phyloP scores from a whole-genome alignment of 2,797 vertebrate species.

The Rhabdophis nuchalis region DNA sequence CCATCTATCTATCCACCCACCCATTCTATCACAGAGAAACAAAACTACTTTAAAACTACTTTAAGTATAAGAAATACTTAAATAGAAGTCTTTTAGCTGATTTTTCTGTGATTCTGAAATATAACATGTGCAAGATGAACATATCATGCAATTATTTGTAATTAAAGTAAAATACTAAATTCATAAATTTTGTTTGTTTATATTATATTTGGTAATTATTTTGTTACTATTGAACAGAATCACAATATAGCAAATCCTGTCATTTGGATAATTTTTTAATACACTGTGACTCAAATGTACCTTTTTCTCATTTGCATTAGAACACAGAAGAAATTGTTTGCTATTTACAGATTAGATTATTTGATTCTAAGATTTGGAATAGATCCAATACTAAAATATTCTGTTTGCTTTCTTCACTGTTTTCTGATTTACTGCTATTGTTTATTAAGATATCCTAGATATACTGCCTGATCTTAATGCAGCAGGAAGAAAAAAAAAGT shows the following conservation, averaged over 20 bases:
- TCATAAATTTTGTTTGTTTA: constrained; percentile 55
- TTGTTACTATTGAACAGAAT: constrained; percentile 64
- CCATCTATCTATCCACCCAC: rapidly evolving
- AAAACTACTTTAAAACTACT: neutral
- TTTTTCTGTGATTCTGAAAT: neutral
- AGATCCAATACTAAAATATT: constrained; percentile 11
- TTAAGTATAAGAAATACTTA: neutral
- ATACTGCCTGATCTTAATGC: constrained; percentile 5
- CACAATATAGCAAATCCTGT: constrained; percentile 53
- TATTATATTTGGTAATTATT: constrained; percentile 53
- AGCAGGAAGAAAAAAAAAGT: neutral
- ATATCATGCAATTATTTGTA: constrained; percentile 37
- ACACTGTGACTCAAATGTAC: constrained; percentile 60
- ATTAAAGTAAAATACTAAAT: constrained; percentile 43
- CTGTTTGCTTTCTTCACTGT: neutral
- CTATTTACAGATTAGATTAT: constrained; percentile 63
- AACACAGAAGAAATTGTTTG: constrained; percentile 55
- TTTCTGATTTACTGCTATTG: constrained; percentile 39
- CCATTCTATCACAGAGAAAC: neutral
- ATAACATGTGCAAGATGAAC: neutral
- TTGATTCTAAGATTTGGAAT: constrained; percentile 56
- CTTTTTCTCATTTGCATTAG: constrained; percentile 59
- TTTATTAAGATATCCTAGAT: neutral
- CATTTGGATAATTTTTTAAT: constrained; percentile 45
- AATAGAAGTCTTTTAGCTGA: neutral